Evolutionary conservation across 2,888 invertebrate genomes (phyloP).

Genomic region (Lasioglossum marginatum): DNA sequence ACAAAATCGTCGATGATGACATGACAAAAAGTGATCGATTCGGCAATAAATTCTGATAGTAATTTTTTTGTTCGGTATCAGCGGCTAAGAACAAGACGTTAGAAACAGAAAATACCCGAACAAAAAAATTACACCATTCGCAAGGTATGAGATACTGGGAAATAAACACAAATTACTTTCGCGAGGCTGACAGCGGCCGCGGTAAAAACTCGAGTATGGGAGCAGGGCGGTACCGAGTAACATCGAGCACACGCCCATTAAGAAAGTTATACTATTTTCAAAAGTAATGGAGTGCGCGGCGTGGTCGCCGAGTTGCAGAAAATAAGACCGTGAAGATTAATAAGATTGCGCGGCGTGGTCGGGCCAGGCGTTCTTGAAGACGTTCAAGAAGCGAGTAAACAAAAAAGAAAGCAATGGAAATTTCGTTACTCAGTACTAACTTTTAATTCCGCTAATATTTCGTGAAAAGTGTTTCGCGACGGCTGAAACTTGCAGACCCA

Average conservation of each 20-base stretch:
- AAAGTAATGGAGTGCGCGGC: background rate
- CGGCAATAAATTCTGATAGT: no score
- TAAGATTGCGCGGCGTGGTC: background rate
- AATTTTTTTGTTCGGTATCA: background rate
- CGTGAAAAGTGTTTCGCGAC: background rate
- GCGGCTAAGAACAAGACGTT: background rate
- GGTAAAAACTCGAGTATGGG: background rate
- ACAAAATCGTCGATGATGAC: no score
- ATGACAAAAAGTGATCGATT: no score
- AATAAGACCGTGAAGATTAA: constrained; percentile 4
- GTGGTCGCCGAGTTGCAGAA: constrained; percentile 4
- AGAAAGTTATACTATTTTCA: constrained; percentile 12
- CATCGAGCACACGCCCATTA: background rate
- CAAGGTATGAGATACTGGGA: background rate
- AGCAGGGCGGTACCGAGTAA: background rate
- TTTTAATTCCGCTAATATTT: constrained; percentile 7
- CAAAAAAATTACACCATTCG: background rate
- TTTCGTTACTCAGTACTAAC: background rate
- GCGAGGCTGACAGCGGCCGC: background rate
- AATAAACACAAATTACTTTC: background rate
- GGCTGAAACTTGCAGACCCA: background rate
- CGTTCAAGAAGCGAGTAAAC: background rate
- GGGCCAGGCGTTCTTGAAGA: background rate
- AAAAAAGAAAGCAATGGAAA: background rate
- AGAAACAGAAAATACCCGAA: background rate